Percentiles rank a stretch among this genome's conserved stretches.
Conservation (phyloP, 2,113 vertebrate species). For the Siniperca chuatsi region DNA sequence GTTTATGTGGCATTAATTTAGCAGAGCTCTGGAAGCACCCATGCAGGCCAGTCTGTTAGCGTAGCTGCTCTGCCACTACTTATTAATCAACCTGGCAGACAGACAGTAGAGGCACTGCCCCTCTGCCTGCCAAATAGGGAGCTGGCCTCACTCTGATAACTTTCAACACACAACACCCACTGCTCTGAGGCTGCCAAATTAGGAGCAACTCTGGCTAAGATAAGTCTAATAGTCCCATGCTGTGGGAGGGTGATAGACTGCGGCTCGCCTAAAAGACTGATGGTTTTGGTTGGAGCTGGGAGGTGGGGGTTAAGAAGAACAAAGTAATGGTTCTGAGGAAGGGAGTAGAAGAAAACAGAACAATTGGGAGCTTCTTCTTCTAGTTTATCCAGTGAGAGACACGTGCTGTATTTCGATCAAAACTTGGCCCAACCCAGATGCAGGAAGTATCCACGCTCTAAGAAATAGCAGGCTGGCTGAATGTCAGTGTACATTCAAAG, state of each 20-base stretch:
- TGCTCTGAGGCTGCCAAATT: conserved; percentile 72
- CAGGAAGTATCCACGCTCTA: not conserved
- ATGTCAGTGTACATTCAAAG: conserved; percentile 24
- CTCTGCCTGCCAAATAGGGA: conserved; percentile 78
- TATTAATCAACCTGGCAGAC: conserved; percentile 79
- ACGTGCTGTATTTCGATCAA: not conserved
- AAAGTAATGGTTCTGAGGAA: conserved; percentile 15
- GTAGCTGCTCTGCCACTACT: conserved; percentile 63
- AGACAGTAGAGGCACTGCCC: conserved; percentile 67
- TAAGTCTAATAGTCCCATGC: conserved; percentile 71
- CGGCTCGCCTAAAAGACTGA: conserved; percentile 44
- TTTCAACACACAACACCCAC: conserved; percentile 67
- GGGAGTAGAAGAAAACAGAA: conserved; percentile 2
- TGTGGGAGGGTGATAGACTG: conserved; percentile 70
- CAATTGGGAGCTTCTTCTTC: not conserved
- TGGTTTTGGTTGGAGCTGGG: conserved; percentile 32
- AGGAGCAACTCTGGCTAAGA: conserved; percentile 72
- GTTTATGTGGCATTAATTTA: conserved; percentile 60
- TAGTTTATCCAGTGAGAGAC: not conserved
- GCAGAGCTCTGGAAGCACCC: conserved; percentile 46
- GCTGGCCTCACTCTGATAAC: conserved; percentile 77
- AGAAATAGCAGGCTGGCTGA: conserved; percentile 30
- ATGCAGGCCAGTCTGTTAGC: conserved; percentile 64
- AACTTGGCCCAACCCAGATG: not conserved
- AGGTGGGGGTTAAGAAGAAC: conserved; percentile 31